Evolutionary conservation across 2,113 vertebrate genomes (phyloP).

Genomic region (Chloroceryle aenea): DNA sequence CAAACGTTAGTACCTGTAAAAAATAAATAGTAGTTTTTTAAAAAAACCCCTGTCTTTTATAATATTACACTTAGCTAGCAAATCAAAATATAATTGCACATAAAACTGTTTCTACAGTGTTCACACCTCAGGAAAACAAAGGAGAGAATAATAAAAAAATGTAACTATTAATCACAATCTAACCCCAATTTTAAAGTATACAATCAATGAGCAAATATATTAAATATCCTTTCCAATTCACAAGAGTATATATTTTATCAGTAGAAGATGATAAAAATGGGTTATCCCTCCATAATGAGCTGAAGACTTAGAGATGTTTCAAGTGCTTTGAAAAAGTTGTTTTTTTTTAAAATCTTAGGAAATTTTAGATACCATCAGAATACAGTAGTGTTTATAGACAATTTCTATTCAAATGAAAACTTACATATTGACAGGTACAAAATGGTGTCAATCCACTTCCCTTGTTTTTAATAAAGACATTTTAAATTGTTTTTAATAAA

Average conservation of each 20-base stretch:
- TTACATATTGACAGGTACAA: background rate
- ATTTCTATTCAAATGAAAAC: background rate
- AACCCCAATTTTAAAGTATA: background rate
- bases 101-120: background rate
- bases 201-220: background rate
- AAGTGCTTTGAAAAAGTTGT: background rate
- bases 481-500: background rate
- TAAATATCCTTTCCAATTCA: background rate
- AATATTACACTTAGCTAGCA: background rate
- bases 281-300: background rate
- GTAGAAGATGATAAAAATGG: background rate
- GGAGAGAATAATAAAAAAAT: background rate
- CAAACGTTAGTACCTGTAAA: constrained; percentile 91
- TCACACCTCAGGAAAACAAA: background rate
- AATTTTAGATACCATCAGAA: background rate
- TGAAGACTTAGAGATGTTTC: background rate
- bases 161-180: background rate
- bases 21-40: background rate
- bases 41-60: background rate
- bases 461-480: background rate
- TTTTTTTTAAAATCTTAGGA: background rate
- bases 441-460: background rate
- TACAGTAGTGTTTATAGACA: background rate
- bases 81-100: background rate
- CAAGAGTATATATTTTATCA: background rate